Evolutionary conservation across 1,140 invertebrate genomes (phyloP).

Genomic region (Odontomachus brunneus): DNA sequence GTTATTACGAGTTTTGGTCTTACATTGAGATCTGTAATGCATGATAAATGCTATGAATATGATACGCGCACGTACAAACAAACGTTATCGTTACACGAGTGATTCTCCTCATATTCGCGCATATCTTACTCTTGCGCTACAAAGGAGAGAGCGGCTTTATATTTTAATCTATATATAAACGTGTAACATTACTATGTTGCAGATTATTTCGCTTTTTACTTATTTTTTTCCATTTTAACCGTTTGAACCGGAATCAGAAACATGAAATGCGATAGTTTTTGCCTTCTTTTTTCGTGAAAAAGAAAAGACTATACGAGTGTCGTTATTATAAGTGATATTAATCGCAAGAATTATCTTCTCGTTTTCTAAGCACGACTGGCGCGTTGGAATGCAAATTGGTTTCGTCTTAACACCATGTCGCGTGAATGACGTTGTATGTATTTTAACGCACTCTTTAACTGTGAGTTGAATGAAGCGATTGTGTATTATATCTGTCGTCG

Average conservation of each 20-base stretch:
- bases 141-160: conserved; percentile 11
- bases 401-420: conserved; percentile 21
- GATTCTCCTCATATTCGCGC: background rate
- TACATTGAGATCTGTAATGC: conserved; percentile 69
- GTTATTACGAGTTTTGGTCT: conserved; percentile 62
- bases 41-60: conserved; percentile 65
- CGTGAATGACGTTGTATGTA: background rate
- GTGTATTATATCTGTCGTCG: background rate
- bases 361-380: conserved; percentile 21
- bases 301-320: conserved; percentile 7
- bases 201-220: background rate
- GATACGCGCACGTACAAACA: conserved; percentile 43
- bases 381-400: conserved; percentile 40
- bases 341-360: conserved; percentile 3
- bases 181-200: conserved; percentile 6
- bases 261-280: background rate
- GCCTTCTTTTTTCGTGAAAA: background rate
- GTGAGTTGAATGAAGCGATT: background rate
- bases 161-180: background rate
- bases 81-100: conserved; percentile 33
- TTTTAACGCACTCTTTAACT: background rate
- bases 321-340: background rate
- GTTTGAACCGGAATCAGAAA: too few relatives aligned
- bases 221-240: background rate
- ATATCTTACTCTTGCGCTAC: conserved; percentile 4